A percentile compares a stretch with the other conserved stretches of the same genome.
Conservation (phyloP, 2,888 invertebrate species). For the Sericinus montela region DNA sequence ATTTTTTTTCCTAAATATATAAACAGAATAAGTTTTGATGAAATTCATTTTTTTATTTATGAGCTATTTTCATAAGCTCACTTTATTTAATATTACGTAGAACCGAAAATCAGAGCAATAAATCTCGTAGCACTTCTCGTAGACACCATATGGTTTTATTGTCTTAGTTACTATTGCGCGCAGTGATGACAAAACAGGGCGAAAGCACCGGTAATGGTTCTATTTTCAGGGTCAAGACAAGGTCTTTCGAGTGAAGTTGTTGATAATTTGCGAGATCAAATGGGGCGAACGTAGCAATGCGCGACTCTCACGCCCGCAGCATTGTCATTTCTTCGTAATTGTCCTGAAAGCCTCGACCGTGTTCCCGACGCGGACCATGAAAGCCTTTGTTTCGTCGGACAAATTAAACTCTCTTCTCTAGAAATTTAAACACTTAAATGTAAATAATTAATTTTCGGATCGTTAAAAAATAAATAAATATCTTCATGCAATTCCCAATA, state of each 20-base stretch:
- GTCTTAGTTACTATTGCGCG: constrained; percentile 9
- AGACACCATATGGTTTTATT: constrained; percentile 14
- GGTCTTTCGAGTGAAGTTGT: constrained; percentile 42
- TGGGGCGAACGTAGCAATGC: constrained; percentile 31
- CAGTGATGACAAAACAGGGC: constrained; percentile 6
- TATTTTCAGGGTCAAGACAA: constrained; percentile 67
- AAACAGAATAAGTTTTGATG: too few relatives aligned
- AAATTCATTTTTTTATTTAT: too few relatives aligned
- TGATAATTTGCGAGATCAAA: constrained; percentile 28
- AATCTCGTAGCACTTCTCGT: constrained; percentile 14
- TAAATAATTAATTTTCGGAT: too few relatives aligned
- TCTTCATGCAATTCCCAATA: too few relatives aligned
- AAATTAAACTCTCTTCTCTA: neutral
- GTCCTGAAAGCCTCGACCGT: constrained; percentile 51
- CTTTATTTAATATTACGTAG: constrained; percentile 1
- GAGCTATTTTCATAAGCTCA: too few relatives aligned
- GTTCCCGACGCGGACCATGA: constrained; percentile 30
- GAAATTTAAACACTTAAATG: too few relatives aligned
- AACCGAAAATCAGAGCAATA: constrained; percentile 1
- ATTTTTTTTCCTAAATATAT: constrained; percentile 19
- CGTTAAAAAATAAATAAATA: too few relatives aligned
- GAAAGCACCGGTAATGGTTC: constrained; percentile 22
- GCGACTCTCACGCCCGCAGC: constrained; percentile 33
- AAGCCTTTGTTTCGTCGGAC: constrained; percentile 35
- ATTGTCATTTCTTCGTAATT: constrained; percentile 53